Percentiles rank a stretch among this genome's conserved stretches.
Conservation (phyloP, 2,888 invertebrate species). For the Lithophane leautieri region DNA sequence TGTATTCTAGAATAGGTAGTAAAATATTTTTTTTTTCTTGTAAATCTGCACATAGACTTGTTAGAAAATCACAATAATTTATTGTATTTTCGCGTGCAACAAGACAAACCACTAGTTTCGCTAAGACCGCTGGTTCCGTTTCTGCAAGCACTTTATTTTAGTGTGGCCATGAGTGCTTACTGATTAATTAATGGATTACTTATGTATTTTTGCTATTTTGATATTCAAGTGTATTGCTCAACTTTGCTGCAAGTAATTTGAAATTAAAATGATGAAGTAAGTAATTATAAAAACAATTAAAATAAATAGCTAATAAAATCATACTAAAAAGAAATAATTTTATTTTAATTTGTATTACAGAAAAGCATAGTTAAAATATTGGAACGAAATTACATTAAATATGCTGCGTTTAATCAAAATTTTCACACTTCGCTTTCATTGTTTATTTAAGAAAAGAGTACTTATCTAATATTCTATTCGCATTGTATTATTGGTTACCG, state of each 20-base stretch:
- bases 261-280: constrained; percentile 2
- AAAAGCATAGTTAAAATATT: background rate
- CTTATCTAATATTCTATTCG: constrained; percentile 2
- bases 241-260: background rate
- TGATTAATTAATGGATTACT: constrained; percentile 4
- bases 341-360: constrained; percentile 13
- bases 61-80: constrained; percentile 33
- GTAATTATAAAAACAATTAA: background rate
- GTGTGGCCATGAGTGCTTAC: background rate
- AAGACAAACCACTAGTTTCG: constrained; percentile 17
- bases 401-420: background rate
- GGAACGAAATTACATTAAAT: background rate
- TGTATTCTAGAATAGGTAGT: background rate
- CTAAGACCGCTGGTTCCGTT: constrained; percentile 14
- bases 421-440: constrained; percentile 21
- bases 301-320: constrained; percentile 6
- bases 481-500: constrained; percentile 9
- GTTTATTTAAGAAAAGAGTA: background rate
- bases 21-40: constrained; percentile 14
- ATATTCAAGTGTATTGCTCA: background rate
- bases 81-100: constrained; percentile 38
- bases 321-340: background rate
- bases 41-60: constrained; percentile 4
- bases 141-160: constrained; percentile 22
- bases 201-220: background rate